Percentiles rank a stretch among this genome's conserved stretches.
phyloP scores from a whole-genome alignment of 2,888 invertebrate genomes.

The Nebria salina region DNA sequence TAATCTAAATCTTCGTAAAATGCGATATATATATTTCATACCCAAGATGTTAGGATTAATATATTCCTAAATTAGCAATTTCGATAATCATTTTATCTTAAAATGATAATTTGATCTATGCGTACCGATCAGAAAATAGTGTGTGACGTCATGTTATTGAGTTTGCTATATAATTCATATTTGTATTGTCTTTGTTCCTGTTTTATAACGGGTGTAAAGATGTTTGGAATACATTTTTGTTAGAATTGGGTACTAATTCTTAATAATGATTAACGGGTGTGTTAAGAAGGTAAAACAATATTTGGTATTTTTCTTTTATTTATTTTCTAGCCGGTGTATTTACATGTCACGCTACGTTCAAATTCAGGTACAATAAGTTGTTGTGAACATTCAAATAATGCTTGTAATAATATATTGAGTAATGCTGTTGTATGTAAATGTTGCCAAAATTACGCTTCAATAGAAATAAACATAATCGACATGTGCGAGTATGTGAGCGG shows the following conservation, averaged over 20 bases:
- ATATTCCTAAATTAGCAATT: too few species aligned
- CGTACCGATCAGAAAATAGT: too few species aligned
- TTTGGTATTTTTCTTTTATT: constrained; percentile 29
- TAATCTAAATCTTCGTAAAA: too few species aligned
- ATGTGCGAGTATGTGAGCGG: constrained; percentile 56
- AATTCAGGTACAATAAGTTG: constrained; percentile 82
- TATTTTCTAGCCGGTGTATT: constrained; percentile 80
- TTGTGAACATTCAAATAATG: constrained; percentile 62
- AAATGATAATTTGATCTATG: too few species aligned
- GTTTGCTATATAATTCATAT: too few species aligned
- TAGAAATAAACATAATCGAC: constrained; percentile 61
- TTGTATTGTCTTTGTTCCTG: too few species aligned
- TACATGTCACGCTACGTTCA: constrained; percentile 74
- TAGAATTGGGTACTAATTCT: background rate
- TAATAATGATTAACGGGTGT: background rate
- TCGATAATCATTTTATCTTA: too few species aligned
- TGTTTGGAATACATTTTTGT: background rate
- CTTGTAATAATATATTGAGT: constrained; percentile 28
- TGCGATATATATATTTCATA: too few species aligned
- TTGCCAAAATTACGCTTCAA: constrained; percentile 61
- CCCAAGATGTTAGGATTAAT: too few species aligned
- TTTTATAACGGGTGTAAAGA: too few species aligned
- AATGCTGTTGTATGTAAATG: constrained; percentile 64
- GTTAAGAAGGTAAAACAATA: background rate
- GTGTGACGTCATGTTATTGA: too few species aligned